These are phyloP conservation scores for Sarcophaga peregrina DNA, from an alignment of 1,140 invertebrate species.

Conservation along the genomic window DNA sequence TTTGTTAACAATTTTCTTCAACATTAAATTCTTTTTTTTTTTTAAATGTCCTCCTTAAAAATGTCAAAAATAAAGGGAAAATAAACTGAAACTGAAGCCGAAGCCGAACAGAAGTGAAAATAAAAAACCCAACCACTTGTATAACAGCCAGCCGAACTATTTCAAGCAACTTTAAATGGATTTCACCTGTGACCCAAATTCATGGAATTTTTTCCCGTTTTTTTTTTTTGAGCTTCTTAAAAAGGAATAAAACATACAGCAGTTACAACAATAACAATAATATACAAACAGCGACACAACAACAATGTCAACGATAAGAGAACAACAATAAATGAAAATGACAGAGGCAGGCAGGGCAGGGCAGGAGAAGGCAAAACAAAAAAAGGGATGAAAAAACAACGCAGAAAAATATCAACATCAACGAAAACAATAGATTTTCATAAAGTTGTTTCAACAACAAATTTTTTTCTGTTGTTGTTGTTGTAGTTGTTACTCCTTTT, in stretches of 20 bases:
- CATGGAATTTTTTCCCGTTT: slow-evolving; percentile 7
- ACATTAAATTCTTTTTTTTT: too few species aligned
- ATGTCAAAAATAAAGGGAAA: too few species aligned
- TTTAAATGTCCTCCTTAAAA: too few species aligned
- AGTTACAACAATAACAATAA: neutral
- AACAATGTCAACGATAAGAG: neutral
- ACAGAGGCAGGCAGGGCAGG: neutral
- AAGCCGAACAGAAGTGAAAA: too few species aligned
- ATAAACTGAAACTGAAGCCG: too few species aligned
- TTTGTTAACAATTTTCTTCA: too few species aligned
- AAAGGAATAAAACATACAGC: slow-evolving; percentile 2
- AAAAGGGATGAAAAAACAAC: too few species aligned
- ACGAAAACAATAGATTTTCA: slow-evolving; percentile 27
- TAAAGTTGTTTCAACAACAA: slow-evolving; percentile 34
- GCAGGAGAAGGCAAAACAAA: too few species aligned
- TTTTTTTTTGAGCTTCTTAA: neutral
- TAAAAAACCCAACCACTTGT: too few species aligned
- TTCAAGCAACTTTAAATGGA: slow-evolving; percentile 1
- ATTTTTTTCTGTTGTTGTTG: slow-evolving; percentile 18
- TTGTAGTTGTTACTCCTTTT: neutral
- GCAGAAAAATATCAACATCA: too few species aligned
- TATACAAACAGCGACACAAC: neutral
- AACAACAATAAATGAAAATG: neutral
- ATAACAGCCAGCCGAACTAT: neutral
- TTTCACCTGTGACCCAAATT: slow-evolving; percentile 39